Evolutionary conservation across 2,888 invertebrate species (phyloP), one percentile per base, ranked within the genome.

Genomic region (Carpatolechia fugitivella): DNA sequence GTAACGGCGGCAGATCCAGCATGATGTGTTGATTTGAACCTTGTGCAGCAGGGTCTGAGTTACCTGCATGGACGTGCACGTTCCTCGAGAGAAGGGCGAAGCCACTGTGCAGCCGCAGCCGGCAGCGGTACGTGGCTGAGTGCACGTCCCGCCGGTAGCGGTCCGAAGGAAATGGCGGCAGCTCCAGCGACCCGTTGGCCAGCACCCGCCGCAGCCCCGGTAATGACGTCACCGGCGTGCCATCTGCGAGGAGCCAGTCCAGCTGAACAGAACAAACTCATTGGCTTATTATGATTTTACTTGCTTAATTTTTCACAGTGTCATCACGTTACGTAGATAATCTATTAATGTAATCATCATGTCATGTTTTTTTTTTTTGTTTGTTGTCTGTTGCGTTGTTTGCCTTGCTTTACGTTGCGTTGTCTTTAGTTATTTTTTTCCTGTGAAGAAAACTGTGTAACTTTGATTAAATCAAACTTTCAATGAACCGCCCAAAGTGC

Each of bases 11-110:
- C 69, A 91, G 95, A 81, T 95, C 93, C 78, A 98, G 92, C 53
- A 95, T 53, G 97, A 96, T 63, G 97, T 97, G 83, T 98, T 97
- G 60, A 93, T 91, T 68, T 95, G 92, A 70, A 95, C 92, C 76
- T 94, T 91, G 49, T 96, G 93, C 68, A 97, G 91, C 51, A 97
- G 93, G 57, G 95, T 93, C 36, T 11, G 13, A 86, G 92, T 92
- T 89, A 98, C 98, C 97, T 73, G 97, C 97, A 84, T 96, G 94
- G 56, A 97, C 94, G 75, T 95, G 95, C 66, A 97, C 95, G 78
- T 95, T 96, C 66, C 96, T 93, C 69, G 97, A 97, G 68, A 97
- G 91, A 51, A 97, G 93, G 57, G 95, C 93, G 50, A 78, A 82
- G 1, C 87, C 89, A 36, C 69, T 75, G 64, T 68, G 71, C 14